Evolutionary conservation across 1,140 invertebrate genomes (phyloP).

Genomic region (Mya arenaria): DNA sequence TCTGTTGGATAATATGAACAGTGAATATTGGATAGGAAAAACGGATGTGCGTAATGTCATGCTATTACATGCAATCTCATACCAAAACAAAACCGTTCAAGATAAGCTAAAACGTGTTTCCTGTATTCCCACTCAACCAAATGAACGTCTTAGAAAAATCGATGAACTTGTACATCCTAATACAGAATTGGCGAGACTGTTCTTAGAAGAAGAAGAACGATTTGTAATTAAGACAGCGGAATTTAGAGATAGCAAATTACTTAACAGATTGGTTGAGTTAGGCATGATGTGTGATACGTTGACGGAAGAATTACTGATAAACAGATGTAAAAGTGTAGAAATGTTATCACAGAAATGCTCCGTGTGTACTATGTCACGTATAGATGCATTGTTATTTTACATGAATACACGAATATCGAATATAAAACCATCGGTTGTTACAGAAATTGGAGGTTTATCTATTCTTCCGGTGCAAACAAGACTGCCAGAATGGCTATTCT

Average conservation of each 20-base stretch:
- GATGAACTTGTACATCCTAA: constrained; percentile 19
- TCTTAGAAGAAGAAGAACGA: constrained; percentile 6
- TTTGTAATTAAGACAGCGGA: not conserved
- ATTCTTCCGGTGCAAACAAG: constrained; percentile 57
- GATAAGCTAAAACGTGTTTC: not conserved
- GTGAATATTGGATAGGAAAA: not conserved
- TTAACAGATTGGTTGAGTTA: constrained; percentile 22
- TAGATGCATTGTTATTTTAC: constrained; percentile 33
- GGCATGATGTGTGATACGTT: constrained; percentile 61
- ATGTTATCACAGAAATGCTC: not conserved
- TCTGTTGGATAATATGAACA: not conserved
- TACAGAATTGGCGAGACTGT: constrained; percentile 18
- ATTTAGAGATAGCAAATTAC: constrained; percentile 6
- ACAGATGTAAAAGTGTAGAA: constrained; percentile 54
- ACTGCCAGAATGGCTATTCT: constrained; percentile 52
- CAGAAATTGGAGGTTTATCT: constrained; percentile 9
- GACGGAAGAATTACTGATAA: constrained; percentile 36
- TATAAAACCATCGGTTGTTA: not conserved
- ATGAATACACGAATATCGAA: not conserved
- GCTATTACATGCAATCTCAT: constrained; percentile 14
- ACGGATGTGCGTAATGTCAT: not conserved
- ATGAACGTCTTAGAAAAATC: constrained; percentile 16
- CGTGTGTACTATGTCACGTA: not conserved
- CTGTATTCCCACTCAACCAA: constrained; percentile 45
- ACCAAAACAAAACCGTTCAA: not conserved